Evolutionary conservation across 2,888 invertebrate genomes (phyloP), one percentile per base, ranked within the genome.

Genomic region (Polymixis lichenea): DNA sequence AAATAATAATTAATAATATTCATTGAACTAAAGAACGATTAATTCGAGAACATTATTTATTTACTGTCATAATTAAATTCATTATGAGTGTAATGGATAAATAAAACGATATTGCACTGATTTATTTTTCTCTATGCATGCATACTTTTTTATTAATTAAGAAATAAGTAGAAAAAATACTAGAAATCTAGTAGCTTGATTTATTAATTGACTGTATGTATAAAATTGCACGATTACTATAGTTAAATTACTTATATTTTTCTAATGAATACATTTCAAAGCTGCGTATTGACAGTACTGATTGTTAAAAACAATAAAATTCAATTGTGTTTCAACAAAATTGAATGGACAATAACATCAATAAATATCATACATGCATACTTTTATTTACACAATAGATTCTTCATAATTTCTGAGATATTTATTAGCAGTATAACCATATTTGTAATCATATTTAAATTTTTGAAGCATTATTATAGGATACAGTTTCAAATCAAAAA

Each of bases 81-180:
- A 13, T 2, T 8, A 17, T 1, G 28, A 0, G 2, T 62, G 53
- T 61, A 38, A 62, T 49, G 11, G 13, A 8, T 49, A 2, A 25
- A 74, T 25, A 67, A 65, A 72, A 55, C 65, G 58, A 82, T 82
- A 69, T 75, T 73, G 83, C 71, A 83, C 72, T 51, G 22, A 1
- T 25, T 25, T 28, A 32, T 60, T 46, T 61, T 15, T 82, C 8
- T 28, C 2, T 19, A 4, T 15, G 83, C 79, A 83, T 79, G 67
- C 51, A n/a, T 51, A 25, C 0, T 19, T 32, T 28, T 66, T 15
- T 13, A 46, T 38, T 38, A 0, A 46, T 13, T 56, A 43, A 13
- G 19, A 64, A 49, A 28, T n/a, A 13, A 53, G 17, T 69, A 66
- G 22, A n/a, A 43, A 22, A 53, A 2, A 17, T 0, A 22, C 43